These are phyloP conservation scores for Falco rusticolus DNA, from an alignment of 2,797 vertebrate species.

Conservation along the genomic window DNA sequence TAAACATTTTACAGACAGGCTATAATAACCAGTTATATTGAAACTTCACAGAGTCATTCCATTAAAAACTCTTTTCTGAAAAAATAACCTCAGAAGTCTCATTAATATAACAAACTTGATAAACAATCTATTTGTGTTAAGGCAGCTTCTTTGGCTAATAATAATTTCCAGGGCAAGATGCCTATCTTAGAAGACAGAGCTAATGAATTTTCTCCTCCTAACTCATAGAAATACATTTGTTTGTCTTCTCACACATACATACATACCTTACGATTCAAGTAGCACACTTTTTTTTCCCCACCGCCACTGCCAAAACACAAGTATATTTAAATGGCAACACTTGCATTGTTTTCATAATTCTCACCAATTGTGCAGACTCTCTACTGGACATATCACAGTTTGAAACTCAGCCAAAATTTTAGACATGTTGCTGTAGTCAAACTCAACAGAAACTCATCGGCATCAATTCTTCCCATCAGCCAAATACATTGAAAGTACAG, in stretches of 20 bases:
- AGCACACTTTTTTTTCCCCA: neutral
- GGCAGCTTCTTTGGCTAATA: neutral
- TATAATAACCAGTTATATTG: neutral
- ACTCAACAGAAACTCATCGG: neutral
- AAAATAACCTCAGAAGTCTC: neutral
- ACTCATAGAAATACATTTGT: neutral
- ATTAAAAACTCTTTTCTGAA: neutral
- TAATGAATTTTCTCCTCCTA: neutral
- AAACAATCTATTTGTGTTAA: neutral
- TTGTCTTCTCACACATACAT: neutral
- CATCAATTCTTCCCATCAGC: neutral
- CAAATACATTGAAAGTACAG: neutral
- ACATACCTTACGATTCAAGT: neutral
- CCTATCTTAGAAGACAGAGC: neutral
- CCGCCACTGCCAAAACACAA: neutral
- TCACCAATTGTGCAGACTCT: neutral
- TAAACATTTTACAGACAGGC: neutral
- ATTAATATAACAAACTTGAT: neutral
- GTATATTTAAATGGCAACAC: neutral
- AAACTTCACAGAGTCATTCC: neutral
- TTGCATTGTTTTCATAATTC: neutral
- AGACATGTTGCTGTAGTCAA: neutral
- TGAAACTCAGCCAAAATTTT: neutral
- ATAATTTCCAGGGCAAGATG: neutral
- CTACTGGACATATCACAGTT: neutral